Base-by-base conservation (phyloP, 2,113 vertebrate genomes). In the Tympanuchus pallidicinctus region DNA sequence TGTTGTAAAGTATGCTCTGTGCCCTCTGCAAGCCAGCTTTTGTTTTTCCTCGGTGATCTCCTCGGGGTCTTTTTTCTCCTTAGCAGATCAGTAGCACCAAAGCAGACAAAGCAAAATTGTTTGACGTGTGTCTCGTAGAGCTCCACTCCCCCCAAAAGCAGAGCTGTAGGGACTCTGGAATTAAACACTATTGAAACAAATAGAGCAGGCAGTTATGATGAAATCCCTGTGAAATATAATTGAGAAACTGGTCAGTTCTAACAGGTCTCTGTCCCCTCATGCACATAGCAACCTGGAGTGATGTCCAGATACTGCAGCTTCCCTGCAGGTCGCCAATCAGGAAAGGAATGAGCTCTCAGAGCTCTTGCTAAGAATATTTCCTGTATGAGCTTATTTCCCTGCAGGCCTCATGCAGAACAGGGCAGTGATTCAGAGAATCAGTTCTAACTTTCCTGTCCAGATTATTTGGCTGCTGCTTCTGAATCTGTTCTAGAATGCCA, bases 381-480 rank as follows among this genome's bases (percentile, higher is more conserved):
- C 75, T 74, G 1, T 80, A 19, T 70, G 10, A 76, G 61, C 24
- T 83, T 84, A 69, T 6, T 82, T 89, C 47, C 32, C 65, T 74
- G 74, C 40, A 78, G 73, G 8, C 43, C 48, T 88, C 42, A 84
- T 52, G 34, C 48, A 79, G 66, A n/a, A 81, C 78, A 86, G 47
- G 48, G 27, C 38, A 88, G 42, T 64, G 78, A 83, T 88, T 42
- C 4, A 74, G 77, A 87, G 72, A 83, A 54, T n/a, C 32, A 56
- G 2, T 70, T 88, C 11, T 65, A 54, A 71, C 47, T 24, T 57
- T 66, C 67, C 81, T 74, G 34, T 92, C 20, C 36, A 32, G 65
- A 24, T 87, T 73, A 76, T 88, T 88, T 88, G 83, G 47, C 54
- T 85, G 34, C 66, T 86, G 28, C 80, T 94, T 80, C 56, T 60